Conservation (phyloP, 2,797 vertebrate genomes). For the Borostomias antarcticus region DNA sequence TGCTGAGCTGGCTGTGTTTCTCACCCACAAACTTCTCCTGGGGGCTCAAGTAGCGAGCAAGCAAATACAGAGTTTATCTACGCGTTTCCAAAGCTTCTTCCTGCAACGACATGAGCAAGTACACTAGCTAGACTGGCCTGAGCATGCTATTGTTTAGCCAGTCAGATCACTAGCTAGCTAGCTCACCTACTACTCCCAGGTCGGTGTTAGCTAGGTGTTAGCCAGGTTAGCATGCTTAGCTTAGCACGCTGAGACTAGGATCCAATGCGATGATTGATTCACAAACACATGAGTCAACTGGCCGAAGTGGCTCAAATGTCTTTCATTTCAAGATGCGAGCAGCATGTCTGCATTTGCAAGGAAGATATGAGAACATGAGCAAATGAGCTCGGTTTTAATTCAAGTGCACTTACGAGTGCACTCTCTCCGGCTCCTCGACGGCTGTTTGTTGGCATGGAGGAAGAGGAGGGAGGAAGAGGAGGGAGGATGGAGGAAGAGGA, state of each 20-base stretch:
- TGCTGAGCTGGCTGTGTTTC: conserved; percentile 51
- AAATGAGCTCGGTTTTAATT: conserved; percentile 39
- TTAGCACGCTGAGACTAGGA: conserved; percentile 54
- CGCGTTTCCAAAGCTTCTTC: not conserved
- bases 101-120: not conserved
- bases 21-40: not conserved
- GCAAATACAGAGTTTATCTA: too few relatives aligned
- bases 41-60: not conserved
- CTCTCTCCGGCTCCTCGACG: conserved; percentile 72
- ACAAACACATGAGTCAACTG: not conserved
- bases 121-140: too few relatives aligned
- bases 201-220: conserved; percentile 49
- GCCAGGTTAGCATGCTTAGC: conserved; percentile 62
- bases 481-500: conserved; percentile 85
- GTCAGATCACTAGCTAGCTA: conserved; percentile 46
- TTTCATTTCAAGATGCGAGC: not conserved
- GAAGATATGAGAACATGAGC: not conserved
- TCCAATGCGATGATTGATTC: conserved; percentile 21
- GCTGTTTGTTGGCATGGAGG: conserved; percentile 84
- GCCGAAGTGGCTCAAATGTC: not conserved
- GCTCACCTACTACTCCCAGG: conserved; percentile 51
- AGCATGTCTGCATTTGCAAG: conserved; percentile 20
- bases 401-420: conserved; percentile 76
- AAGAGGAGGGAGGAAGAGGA: too few relatives aligned
- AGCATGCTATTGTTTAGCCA: not conserved